Evolutionary conservation across 2,113 vertebrate species (phyloP), one percentile per base, ranked within the genome.

Genomic region (Gasterosteus aculeatus): DNA sequence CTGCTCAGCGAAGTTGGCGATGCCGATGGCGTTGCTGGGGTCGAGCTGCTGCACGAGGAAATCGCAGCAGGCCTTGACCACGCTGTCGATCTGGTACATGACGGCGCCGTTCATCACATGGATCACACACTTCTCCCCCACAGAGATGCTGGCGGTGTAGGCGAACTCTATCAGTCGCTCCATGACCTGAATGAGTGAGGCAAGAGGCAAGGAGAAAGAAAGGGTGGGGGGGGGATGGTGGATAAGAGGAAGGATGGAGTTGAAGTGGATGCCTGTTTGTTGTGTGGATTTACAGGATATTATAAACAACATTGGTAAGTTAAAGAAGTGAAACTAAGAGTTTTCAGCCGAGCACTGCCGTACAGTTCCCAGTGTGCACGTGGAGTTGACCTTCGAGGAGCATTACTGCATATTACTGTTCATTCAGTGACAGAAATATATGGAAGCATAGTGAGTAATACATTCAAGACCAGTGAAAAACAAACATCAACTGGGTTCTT

Each of bases 21-120:
- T 97, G 92, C 97, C 97, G 1, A 99, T 98, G 91, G 97, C 97
- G 1, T 99, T 99, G 90, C 96, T 98, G 65, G 97, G 97, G 85
- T 99, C 97, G 7, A 99, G 94, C 90, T 99, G 97, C 90, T 95
- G 94, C 6, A 95, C 94, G 14, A 99, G 91, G 90, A 99, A 99
- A 75, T 98, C 93, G 0, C 95, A 96, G 92, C 97, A 99, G 78
- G 97, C 97, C 1, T 95, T 93, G 7, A 99, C 97, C 31, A 99
- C 97, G 1, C 96, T 96, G 93, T 99, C 97, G 3, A 99, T 97
- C 93, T 98, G 97, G 92, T 99, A 99, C 97, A 98, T 98, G 86
- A 98, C 96, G 0, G 97, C 97, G 0, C 97, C 97, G 4, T 96
- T 98, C 96, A 99, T 97, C 75, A 99, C 95, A 0, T 96, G 96